phyloP scores from a whole-genome alignment of 2,888 invertebrate species.

The Agelastica alni region DNA sequence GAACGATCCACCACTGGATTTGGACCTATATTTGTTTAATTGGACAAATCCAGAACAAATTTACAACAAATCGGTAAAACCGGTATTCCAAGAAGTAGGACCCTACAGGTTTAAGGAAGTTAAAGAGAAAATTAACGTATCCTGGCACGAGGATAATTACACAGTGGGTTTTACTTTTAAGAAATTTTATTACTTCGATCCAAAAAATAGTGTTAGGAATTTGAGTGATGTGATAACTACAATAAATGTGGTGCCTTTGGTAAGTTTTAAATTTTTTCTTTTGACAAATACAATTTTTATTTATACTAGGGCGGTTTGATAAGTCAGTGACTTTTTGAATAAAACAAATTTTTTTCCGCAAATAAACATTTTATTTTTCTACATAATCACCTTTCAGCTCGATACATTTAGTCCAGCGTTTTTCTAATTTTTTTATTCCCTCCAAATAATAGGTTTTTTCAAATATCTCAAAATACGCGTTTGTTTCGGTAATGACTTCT shows the following conservation, averaged over 20 bases:
- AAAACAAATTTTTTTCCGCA: too few species aligned
- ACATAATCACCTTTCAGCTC: too few species aligned
- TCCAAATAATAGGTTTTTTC: too few species aligned
- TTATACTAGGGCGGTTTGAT: too few species aligned
- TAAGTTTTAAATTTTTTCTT: constrained; percentile 53
- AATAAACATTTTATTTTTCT: too few species aligned
- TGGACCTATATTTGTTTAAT: constrained; percentile 53
- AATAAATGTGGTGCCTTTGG: constrained; percentile 78
- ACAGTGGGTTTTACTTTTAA: constrained; percentile 73
- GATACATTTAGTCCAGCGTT: too few species aligned
- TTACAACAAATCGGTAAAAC: constrained; percentile 60
- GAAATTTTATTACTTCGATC: constrained; percentile 72
- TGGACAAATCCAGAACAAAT: constrained; percentile 61
- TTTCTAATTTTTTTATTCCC: too few species aligned
- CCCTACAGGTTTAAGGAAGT: constrained; percentile 71
- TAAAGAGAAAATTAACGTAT: constrained; percentile 72
- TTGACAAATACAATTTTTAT: too few species aligned
- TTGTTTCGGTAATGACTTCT: too few species aligned
- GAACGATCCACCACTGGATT: constrained; percentile 50
- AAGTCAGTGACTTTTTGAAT: too few species aligned
- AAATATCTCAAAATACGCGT: too few species aligned
- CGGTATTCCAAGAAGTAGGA: constrained; percentile 63
- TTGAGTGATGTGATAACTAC: constrained; percentile 72
- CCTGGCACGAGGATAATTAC: constrained; percentile 72
- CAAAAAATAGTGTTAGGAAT: constrained; percentile 68